Evolutionary conservation across 2,113 vertebrate species (phyloP).

Genomic region (Leuciscus idus): DNA sequence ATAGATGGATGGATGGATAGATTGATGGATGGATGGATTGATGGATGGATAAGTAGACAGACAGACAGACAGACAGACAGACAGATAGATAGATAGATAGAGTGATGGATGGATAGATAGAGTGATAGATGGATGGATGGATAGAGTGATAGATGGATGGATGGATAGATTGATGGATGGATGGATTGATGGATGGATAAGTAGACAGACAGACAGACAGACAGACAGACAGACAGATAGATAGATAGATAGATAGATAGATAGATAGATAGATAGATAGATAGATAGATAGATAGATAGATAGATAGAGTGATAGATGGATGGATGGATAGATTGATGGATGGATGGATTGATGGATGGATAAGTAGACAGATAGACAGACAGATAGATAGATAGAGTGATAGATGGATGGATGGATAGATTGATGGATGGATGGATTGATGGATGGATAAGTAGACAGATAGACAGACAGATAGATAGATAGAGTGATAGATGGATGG

Average conservation of each 20-base stretch:
- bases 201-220: accelerated
- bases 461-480: too few relatives aligned
- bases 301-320: too few relatives aligned
- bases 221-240: accelerated
- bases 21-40: not conserved
- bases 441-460: too few relatives aligned
- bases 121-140: not conserved
- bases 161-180: not conserved
- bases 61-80: accelerated
- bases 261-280: accelerated
- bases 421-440: too few relatives aligned
- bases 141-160: not conserved
- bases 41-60: not conserved
- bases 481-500: too few relatives aligned
- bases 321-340: too few relatives aligned
- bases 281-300: not conserved
- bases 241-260: not conserved
- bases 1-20: accelerated
- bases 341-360: too few relatives aligned
- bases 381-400: too few relatives aligned
- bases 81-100: accelerated
- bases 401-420: too few relatives aligned
- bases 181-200: not conserved
- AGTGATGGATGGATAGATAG: not conserved
- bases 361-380: too few relatives aligned